phyloP scores from a whole-genome alignment of 2,888 invertebrate species.

The Aelia acuminata region DNA sequence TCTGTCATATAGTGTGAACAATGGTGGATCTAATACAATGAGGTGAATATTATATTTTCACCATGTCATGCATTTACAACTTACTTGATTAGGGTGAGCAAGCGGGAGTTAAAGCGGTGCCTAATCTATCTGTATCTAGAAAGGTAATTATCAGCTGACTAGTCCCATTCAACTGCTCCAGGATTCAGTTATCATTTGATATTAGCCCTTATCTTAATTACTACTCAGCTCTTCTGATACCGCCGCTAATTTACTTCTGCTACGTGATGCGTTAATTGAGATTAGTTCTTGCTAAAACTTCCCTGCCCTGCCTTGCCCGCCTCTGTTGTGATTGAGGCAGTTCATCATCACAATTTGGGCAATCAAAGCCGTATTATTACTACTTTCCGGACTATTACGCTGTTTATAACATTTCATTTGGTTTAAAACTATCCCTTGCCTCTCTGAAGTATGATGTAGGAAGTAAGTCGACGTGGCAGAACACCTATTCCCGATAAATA shows the following conservation, averaged over 20 bases:
- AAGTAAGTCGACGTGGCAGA: too few relatives aligned
- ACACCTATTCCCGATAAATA: too few relatives aligned
- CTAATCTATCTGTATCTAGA: background rate
- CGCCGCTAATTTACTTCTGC: slow-evolving; percentile 46
- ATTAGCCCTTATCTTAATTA: slow-evolving; percentile 48
- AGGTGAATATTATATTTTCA: background rate
- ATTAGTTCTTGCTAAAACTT: slow-evolving; percentile 46
- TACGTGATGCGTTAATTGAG: slow-evolving; percentile 47
- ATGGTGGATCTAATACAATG: too few relatives aligned
- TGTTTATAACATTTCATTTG: too few relatives aligned
- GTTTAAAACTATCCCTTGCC: too few relatives aligned
- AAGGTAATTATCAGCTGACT: slow-evolving; percentile 32
- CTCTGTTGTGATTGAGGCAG: slow-evolving; percentile 12
- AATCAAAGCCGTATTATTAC: background rate
- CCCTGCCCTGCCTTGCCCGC: too few relatives aligned
- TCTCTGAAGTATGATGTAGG: too few relatives aligned
- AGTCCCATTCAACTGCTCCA: background rate
- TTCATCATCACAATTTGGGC: background rate
- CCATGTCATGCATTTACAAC: background rate
- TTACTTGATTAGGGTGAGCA: background rate
- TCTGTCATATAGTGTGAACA: too few relatives aligned
- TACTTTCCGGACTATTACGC: too few relatives aligned
- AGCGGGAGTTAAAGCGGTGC: background rate
- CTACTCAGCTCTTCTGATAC: slow-evolving; percentile 5
- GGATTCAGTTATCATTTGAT: slow-evolving; percentile 42